Base-by-base conservation (phyloP, 2,888 invertebrate genomes). In the Pollenia labialis region DNA sequence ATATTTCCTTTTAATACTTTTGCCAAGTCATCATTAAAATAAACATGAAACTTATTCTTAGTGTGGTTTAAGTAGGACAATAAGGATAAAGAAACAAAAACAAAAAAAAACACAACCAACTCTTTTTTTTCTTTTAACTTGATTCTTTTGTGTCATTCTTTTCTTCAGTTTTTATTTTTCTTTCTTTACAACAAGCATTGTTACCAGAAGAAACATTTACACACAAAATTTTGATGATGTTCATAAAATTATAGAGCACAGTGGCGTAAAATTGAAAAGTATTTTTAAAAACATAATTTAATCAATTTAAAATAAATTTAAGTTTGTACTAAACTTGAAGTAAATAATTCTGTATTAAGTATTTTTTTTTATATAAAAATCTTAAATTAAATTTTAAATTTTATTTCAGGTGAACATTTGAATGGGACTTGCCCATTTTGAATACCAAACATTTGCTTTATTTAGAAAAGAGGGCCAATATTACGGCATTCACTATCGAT, bases 11-110 rank as follows among this genome's bases (percentile, higher is more conserved):
- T 87, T 84, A 77, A 87, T 76, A 81, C 84, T 87, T 87, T 75
- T 87, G 84, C 87, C 87, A 87, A 87, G 83, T 87, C 87, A 87
- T 87, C 87, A 87, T 87, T 87, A 87, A 87, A 87, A 84, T 87
- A 87, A 84, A 87, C 84, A 84, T 87, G 58, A 64, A 86, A 86
- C 75, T 80, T 83, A 71, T 86, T 83, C 83, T 86, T 83, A 83
- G 80, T 86, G 80, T 60, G 80, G 86, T 66, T 66, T 86, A 86
- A 83, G 86, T 86, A 86, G 86, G 86, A 86, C 86, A 86, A 80
- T 86, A 80, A 83, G 86, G 60, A 80, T 48, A 60, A 69, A 85
- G 72, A 48, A 71, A 3, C 16, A 7, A n/a, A 71, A 71, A 16
- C 10, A 60, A 54, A n/a, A n/a, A 64, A 54, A 18, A 54, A 16